Evolutionary conservation across 2,113 vertebrate genomes (phyloP).

Genomic region (Protobothrops mucrosquamatus): DNA sequence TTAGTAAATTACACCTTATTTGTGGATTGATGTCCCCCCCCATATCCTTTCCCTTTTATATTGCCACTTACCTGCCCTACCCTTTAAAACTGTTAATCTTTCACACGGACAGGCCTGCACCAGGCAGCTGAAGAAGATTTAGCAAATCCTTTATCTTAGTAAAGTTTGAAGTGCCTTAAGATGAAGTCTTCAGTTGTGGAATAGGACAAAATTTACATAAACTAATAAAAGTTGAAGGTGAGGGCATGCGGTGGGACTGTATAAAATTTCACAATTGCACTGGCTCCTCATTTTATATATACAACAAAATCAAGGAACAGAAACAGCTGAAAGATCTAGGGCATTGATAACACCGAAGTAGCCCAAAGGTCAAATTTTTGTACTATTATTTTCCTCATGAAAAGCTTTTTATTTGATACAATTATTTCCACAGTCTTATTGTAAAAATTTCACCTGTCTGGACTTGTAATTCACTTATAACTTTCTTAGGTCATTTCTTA

Average conservation of each 20-base stretch:
- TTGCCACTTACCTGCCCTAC: constrained; percentile 56
- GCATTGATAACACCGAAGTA: background rate
- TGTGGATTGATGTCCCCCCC: constrained; percentile 48
- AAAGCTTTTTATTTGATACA: background rate
- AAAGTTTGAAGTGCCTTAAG: constrained; percentile 67
- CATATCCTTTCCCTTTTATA: constrained; percentile 57
- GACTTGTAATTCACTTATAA: background rate
- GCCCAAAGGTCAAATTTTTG: background rate
- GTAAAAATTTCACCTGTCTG: background rate
- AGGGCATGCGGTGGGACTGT: constrained; percentile 46
- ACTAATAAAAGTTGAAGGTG: constrained; percentile 67
- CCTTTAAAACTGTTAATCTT: constrained; percentile 68
- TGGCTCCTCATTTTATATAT: background rate
- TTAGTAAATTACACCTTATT: constrained; percentile 35
- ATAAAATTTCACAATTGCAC: constrained; percentile 43
- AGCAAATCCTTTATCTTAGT: constrained; percentile 66
- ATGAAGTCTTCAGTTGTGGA: constrained; percentile 56
- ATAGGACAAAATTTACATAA: constrained; percentile 60
- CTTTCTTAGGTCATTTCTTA: background rate
- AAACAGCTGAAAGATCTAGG: background rate
- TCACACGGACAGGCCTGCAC: constrained; percentile 58
- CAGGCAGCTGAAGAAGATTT: constrained; percentile 61
- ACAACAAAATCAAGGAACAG: background rate
- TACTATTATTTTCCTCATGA: background rate
- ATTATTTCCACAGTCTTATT: background rate